phyloP scores from a whole-genome alignment of 64 coral and sea anemone species.

The Orbicella faveolata region DNA sequence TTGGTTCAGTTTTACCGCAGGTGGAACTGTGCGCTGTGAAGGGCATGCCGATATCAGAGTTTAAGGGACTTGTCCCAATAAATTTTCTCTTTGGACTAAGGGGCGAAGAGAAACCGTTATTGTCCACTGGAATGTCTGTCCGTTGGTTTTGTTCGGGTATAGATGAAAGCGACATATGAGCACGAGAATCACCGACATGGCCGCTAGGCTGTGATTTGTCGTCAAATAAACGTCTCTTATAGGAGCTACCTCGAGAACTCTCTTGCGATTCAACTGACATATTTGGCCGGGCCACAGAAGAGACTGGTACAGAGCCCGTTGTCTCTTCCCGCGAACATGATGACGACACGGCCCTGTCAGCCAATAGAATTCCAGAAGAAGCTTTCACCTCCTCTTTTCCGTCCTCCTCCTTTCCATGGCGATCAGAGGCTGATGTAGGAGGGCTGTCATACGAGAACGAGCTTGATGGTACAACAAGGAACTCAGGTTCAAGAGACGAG shows the following conservation, averaged over 20 bases:
- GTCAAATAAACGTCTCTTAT: not conserved
- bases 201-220: not conserved
- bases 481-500: constrained; percentile 83
- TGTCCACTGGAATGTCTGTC: not conserved
- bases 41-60: constrained; percentile 32
- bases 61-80: constrained; percentile 28
- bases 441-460: constrained; percentile 57
- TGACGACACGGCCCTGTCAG: constrained; percentile 1
- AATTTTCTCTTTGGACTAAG: constrained; percentile 21
- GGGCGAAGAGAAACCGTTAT: constrained; percentile 11
- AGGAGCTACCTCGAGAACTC: not conserved
- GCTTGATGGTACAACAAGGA: constrained; percentile 81
- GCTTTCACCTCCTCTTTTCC: not conserved
- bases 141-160: not conserved
- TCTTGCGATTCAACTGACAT: not conserved
- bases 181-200: not conserved
- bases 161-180: not conserved
- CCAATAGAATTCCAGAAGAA: constrained; percentile 2
- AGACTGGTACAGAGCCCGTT: not conserved
- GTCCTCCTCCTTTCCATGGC: not conserved
- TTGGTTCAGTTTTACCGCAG: not conserved
- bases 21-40: not conserved
- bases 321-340: not conserved
- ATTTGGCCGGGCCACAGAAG: not conserved
- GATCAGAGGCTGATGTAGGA: constrained; percentile 35